A percentile compares a stretch with the other conserved stretches of the same genome.
phyloP scores from a whole-genome alignment of 2,113 vertebrate species.

The Craseonycteris thonglongyai region DNA sequence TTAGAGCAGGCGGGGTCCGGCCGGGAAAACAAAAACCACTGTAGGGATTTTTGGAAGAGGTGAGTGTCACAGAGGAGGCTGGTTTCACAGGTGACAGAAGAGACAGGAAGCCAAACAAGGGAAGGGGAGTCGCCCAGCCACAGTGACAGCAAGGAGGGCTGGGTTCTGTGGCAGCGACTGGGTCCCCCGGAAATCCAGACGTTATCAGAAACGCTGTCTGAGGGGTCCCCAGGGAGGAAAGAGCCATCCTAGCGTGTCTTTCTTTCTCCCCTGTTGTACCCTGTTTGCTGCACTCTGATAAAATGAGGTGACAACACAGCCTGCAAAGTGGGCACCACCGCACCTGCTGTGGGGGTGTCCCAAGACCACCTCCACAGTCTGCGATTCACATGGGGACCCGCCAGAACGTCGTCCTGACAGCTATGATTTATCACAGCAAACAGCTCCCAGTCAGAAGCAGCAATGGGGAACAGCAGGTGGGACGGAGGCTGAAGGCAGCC shows the following conservation, averaged over 20 bases:
- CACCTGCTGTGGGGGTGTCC: background rate
- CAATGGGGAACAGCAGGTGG: background rate
- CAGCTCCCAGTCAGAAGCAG: background rate
- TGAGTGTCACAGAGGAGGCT: background rate
- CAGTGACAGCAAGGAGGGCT: background rate
- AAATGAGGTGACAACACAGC: background rate
- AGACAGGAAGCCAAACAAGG: background rate
- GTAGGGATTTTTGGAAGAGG: background rate
- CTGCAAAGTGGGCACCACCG: background rate
- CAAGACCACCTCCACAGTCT: background rate
- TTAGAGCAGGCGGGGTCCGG: background rate
- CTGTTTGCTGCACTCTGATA: background rate
- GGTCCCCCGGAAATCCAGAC: background rate
- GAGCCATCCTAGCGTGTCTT: background rate
- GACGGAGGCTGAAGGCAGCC: background rate
- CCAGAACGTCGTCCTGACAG: background rate
- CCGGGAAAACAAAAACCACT: background rate
- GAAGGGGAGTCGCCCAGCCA: background rate
- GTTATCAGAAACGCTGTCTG: background rate
- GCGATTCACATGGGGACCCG: background rate
- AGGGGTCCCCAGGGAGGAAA: background rate
- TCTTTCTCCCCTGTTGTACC: background rate
- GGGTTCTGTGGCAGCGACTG: background rate
- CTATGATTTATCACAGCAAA: background rate
- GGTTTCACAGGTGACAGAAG: background rate